A percentile compares a stretch with the other conserved stretches of the same genome.
Evolutionary conservation across 2,113 vertebrate species (phyloP).

Genomic region (Saguinus imperator): DNA sequence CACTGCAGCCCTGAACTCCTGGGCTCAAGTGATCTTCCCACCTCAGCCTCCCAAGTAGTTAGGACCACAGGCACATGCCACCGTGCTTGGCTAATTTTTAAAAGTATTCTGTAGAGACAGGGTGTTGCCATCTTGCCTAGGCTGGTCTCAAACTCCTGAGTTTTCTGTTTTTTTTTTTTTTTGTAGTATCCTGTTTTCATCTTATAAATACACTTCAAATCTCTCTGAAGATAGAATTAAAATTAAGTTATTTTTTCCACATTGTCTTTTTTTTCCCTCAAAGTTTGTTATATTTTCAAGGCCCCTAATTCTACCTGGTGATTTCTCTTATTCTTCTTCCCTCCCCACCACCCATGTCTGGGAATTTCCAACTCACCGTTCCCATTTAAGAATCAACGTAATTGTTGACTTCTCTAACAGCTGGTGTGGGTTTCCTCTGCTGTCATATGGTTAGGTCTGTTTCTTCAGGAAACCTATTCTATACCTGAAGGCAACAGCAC

Average conservation of each 20-base stretch:
- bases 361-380: background rate
- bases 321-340: background rate
- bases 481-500: background rate
- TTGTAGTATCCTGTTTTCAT: background rate
- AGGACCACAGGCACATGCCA: no score
- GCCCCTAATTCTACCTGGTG: background rate
- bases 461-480: background rate
- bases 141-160: no score
- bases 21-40: no score
- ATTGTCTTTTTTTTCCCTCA: background rate
- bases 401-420: background rate
- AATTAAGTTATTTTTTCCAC: background rate
- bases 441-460: background rate
- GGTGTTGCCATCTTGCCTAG: no score
- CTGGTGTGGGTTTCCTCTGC: background rate
- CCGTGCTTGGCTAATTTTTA: no score
- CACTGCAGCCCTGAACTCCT: no score
- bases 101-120: no score
- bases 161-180: background rate
- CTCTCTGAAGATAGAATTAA: background rate
- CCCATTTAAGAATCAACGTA: background rate
- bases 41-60: no score
- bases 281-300: background rate
- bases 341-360: background rate
- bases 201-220: background rate